Evolutionary conservation across 2,113 vertebrate genomes (phyloP).

Genomic region (Trinectes maculatus): DNA sequence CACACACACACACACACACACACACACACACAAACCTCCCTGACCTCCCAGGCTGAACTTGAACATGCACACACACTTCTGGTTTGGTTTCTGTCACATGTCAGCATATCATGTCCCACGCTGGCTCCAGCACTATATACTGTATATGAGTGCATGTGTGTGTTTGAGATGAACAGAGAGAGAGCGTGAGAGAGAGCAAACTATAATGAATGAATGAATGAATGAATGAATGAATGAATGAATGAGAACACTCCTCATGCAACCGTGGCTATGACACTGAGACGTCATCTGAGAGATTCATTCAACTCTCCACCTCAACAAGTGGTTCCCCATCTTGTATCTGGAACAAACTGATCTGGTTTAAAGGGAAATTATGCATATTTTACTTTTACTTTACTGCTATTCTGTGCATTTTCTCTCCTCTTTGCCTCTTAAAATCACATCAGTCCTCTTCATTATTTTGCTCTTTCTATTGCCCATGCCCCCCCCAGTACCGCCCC

Average conservation of each 20-base stretch:
- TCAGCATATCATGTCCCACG: conserved; percentile 58
- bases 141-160: conserved; percentile 22
- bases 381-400: conserved; percentile 1
- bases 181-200: conserved; percentile 28
- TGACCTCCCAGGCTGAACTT: conserved; percentile 57
- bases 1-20: conserved; percentile 12
- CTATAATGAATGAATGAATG: conserved; percentile 61
- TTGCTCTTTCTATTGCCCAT: conserved; percentile 19
- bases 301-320: too few relatives aligned
- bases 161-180: conserved; percentile 7
- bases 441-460: conserved; percentile 41
- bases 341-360: not conserved
- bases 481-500: conserved; percentile 5
- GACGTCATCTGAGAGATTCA: too few relatives aligned
- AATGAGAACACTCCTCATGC: too few relatives aligned
- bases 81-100: conserved; percentile 70
- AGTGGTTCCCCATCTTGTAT: not conserved
- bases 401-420: not conserved
- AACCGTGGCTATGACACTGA: too few relatives aligned
- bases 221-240: conserved; percentile 60
- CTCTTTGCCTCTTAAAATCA: conserved; percentile 30
- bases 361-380: conserved; percentile 21
- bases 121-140: conserved; percentile 9
- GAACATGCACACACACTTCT: conserved; percentile 41
- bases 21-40: conserved; percentile 12